These are phyloP conservation scores for Apotomis turbidana DNA, from an alignment of 2,888 invertebrate genomes.

Conservation along the genomic window DNA sequence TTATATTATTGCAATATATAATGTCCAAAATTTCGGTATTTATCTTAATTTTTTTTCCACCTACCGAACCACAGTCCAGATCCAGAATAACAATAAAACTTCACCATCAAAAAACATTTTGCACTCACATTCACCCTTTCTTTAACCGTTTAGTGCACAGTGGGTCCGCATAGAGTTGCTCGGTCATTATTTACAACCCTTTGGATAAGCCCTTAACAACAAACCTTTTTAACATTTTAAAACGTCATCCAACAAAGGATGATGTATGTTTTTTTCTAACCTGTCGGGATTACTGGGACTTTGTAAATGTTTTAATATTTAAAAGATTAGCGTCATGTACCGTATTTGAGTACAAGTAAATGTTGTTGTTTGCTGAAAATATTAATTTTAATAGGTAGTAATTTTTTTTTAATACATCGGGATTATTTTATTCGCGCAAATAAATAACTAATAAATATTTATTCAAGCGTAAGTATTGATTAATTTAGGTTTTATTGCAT, in stretches of 20 bases:
- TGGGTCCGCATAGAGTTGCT: conserved; percentile 72
- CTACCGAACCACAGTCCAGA: conserved; percentile 9
- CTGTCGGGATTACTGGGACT: conserved; percentile 64
- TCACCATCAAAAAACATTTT: conserved; percentile 27
- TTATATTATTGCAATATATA: no score
- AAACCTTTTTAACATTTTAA: conserved; percentile 82
- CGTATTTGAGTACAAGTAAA: conserved; percentile 63
- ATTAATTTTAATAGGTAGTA: conserved; percentile 49
- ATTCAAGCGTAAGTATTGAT: no score
- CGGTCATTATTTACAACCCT: conserved; percentile 83
- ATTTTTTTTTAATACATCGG: background rate
- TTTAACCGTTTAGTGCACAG: conserved; percentile 69
- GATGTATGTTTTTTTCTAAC: conserved; percentile 70
- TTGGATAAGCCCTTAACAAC: conserved; percentile 79
- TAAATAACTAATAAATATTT: background rate
- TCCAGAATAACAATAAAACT: conserved; percentile 20
- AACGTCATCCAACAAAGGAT: conserved; percentile 73
- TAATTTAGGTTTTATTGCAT: no score
- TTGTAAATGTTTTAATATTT: conserved; percentile 82
- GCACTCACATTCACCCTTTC: conserved; percentile 44
- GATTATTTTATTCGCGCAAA: background rate
- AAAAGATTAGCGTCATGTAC: conserved; percentile 81
- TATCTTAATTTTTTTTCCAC: background rate
- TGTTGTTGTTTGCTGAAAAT: conserved; percentile 66
- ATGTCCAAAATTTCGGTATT: background rate